phyloP scores from a whole-genome alignment of 2,888 invertebrate genomes.

The Erynnis tages region DNA sequence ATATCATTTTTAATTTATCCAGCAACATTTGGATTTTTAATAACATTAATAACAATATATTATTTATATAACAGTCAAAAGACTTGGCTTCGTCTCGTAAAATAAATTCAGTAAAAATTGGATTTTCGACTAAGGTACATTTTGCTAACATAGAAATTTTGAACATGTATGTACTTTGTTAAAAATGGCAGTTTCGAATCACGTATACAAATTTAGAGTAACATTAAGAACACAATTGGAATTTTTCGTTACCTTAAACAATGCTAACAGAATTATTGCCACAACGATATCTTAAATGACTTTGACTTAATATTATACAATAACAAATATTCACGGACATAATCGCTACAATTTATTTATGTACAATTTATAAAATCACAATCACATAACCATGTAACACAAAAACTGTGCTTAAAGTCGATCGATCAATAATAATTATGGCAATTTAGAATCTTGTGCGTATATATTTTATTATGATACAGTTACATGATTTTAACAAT shows the following conservation, averaged over 20 bases:
- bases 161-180: constrained; percentile 54
- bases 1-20: constrained; percentile 19
- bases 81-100: constrained; percentile 33
- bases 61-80: constrained; percentile 32
- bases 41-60: constrained; percentile 9
- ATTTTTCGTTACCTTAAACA: constrained; percentile 42
- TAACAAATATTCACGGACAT: constrained; percentile 45
- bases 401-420: constrained; percentile 51
- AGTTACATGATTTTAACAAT: too few species aligned
- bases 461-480: constrained; percentile 28
- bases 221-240: constrained; percentile 54
- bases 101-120: constrained; percentile 35
- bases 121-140: constrained; percentile 34
- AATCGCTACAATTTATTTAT: constrained; percentile 36
- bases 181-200: constrained; percentile 77
- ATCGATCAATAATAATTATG: constrained; percentile 51
- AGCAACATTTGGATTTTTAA: too few species aligned
- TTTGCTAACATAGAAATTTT: constrained; percentile 45
- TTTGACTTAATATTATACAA: constrained; percentile 29
- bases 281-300: constrained; percentile 42
- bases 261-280: constrained; percentile 62
- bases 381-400: constrained; percentile 42
- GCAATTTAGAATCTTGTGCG: constrained; percentile 50
- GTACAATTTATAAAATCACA: constrained; percentile 50
- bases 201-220: constrained; percentile 66